Conservation (phyloP, 2,797 vertebrate genomes). For the Fringilla coelebs region DNA sequence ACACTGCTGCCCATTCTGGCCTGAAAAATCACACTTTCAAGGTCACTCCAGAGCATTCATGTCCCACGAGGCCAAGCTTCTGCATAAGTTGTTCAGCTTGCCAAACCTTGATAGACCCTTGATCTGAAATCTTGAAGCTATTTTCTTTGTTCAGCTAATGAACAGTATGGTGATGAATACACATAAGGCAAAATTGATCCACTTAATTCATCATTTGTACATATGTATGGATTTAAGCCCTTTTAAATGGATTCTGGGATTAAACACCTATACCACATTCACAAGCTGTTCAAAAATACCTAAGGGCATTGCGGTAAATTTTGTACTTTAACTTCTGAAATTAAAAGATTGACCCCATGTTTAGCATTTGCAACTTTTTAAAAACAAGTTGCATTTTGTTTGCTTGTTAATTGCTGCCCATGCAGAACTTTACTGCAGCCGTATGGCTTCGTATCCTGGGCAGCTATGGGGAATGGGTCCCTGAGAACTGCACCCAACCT, state of each 20-base stretch:
- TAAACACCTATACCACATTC: conserved; percentile 50
- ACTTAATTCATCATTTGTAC: conserved; percentile 73
- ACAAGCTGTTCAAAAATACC: neutral
- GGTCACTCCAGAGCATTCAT: neutral
- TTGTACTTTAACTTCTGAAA: conserved; percentile 22
- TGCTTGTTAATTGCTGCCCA: neutral
- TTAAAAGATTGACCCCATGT: neutral
- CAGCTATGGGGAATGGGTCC: neutral
- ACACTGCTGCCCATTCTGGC: neutral
- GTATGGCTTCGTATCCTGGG: neutral
- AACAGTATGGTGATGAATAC: conserved; percentile 74
- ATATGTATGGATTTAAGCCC: conserved; percentile 68
- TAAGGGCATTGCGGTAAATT: conserved; percentile 5
- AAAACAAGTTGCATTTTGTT: neutral
- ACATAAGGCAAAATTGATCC: conserved; percentile 73
- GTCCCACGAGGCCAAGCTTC: neutral
- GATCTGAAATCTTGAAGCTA: conserved; percentile 65
- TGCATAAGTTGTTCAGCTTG: conserved; percentile 58
- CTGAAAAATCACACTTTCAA: conserved; percentile 17
- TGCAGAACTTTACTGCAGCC: neutral
- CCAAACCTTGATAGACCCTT: conserved; percentile 69
- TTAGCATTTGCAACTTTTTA: neutral
- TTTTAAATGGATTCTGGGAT: conserved; percentile 68
- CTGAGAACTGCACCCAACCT: neutral
- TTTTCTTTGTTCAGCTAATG: conserved; percentile 74